Evolutionary conservation across 2,797 vertebrate species (phyloP), one percentile per base, ranked within the genome.

Genomic region (Cossypha heuglini): DNA sequence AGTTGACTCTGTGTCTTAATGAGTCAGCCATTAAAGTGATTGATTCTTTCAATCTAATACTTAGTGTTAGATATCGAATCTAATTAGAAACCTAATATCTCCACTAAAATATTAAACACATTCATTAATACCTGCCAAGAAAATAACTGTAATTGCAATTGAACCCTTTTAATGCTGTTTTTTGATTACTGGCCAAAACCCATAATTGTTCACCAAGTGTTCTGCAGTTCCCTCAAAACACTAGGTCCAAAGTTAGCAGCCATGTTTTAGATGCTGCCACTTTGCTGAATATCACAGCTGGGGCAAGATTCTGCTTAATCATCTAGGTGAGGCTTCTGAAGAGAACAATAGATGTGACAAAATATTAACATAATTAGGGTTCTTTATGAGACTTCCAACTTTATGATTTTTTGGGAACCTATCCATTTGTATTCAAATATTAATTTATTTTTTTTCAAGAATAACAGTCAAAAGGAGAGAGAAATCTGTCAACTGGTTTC

Each of bases 81-180:
- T 92, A 79, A 73, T 75, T 73, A 72, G 81, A 93, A 94, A 79
- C 48, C 57, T 71, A 87, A 9, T 67, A 51, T 63, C 16, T 66
- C 40, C 84, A 52, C 68, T 91, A 71, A 94, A 94, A 88, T 81
- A 78, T 86, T 81, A 86, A 95, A 87, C n/a, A 45, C 26, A 33
- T 64, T 59, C 71, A 74, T 93, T 90, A 90, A 72, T 71, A 85
- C 48, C 45, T 87, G 89, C 89, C 75, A 76, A 59, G 33, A 85
- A 87, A 93, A 66, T 62, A 48, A 77, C 24, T 57, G 3, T 67
- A 87, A 78, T 76, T 88, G 67, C 48, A 93, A 59, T 15, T 42
- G 52, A 79, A 43, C 20, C 9, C 20, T 67, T 89, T 71, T 35
- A 43, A 15, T 58, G 19, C 51, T 82, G 33, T 33, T 76, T 86